Percentiles rank a stretch among this genome's conserved stretches.
Conservation (phyloP, 1,140 invertebrate species). For the Brachionus asplanchnoidis region DNA sequence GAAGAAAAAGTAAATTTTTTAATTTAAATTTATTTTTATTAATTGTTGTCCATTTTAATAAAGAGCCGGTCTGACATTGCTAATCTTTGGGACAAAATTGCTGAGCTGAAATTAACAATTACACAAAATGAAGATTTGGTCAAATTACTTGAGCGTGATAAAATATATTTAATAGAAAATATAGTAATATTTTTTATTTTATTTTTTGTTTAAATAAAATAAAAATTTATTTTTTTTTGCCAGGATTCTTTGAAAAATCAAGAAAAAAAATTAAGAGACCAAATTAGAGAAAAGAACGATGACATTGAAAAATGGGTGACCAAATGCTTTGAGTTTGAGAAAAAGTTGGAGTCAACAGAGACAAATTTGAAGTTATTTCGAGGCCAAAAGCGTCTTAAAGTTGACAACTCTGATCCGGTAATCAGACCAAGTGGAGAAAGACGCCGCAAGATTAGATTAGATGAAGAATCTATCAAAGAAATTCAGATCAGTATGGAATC, state of each 20-base stretch:
- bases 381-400: background rate
- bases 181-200: background rate
- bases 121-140: background rate
- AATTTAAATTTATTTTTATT: background rate
- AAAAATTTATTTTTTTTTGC: background rate
- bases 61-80: background rate
- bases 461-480: background rate
- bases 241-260: background rate
- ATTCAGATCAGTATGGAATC: background rate
- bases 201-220: background rate
- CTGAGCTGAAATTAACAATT: background rate
- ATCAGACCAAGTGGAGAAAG: too few relatives aligned
- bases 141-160: background rate
- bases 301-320: background rate
- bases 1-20: background rate
- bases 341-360: background rate
- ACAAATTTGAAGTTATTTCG: background rate
- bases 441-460: background rate
- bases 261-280: background rate
- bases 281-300: background rate
- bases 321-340: background rate
- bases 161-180: background rate
- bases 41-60: background rate
- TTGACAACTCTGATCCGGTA: background rate
- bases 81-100: background rate